These are phyloP conservation scores for Enchytraeus crypticus DNA, from an alignment of 2,888 invertebrate species.

Conservation along the genomic window DNA sequence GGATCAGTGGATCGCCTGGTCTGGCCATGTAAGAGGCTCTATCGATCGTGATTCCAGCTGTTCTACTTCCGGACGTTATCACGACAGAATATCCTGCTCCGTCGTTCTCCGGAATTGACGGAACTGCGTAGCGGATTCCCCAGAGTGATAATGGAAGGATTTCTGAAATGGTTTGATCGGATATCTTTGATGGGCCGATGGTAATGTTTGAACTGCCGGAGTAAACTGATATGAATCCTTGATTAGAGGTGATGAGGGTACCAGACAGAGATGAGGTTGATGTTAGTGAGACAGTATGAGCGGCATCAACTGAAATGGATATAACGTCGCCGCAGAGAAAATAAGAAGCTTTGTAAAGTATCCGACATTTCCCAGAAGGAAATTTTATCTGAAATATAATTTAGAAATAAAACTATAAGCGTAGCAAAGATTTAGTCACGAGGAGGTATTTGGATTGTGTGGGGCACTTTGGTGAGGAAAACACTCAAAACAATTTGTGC, in stretches of 20 bases:
- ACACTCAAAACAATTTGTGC: no score
- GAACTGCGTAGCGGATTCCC: neutral
- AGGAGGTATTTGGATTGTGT: no score
- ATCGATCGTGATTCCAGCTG: neutral
- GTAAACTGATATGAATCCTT: slow-evolving; percentile 2
- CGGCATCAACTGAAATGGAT: neutral
- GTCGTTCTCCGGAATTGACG: slow-evolving; percentile 4
- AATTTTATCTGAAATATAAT: no score
- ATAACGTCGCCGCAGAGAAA: slow-evolving; percentile 1
- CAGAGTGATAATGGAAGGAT: neutral
- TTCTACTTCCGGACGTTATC: neutral
- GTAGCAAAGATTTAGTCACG: no score
- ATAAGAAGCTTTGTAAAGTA: no score
- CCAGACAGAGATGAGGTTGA: slow-evolving; percentile 3
- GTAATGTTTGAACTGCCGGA: slow-evolving; percentile 2
- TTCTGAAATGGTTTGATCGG: slow-evolving; percentile 8
- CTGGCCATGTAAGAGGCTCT: neutral
- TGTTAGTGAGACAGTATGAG: neutral
- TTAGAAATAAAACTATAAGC: no score
- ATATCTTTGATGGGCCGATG: neutral
- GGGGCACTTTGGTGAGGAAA: no score
- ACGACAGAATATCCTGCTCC: neutral
- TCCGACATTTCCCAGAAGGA: no score
- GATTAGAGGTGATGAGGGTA: neutral
- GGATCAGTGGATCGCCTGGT: neutral